phyloP scores from a whole-genome alignment of 2,113 vertebrate species.

The Otocyon megalotis region DNA sequence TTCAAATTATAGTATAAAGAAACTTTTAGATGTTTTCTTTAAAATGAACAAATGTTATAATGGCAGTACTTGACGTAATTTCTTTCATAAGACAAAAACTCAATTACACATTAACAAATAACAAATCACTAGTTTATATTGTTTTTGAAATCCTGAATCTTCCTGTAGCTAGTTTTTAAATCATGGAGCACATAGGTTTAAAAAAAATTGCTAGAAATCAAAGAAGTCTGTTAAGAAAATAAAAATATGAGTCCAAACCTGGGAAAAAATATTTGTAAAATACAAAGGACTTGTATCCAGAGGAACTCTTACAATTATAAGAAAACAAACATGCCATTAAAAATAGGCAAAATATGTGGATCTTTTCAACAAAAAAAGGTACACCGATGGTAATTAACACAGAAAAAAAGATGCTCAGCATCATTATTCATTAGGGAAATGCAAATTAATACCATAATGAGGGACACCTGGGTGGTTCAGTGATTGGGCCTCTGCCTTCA shows the following conservation, averaged over 20 bases:
- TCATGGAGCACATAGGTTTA: neutral
- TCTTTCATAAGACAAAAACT: neutral
- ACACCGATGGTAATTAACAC: neutral
- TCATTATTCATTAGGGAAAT: neutral
- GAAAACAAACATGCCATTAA: neutral
- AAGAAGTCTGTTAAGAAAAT: conserved; percentile 19
- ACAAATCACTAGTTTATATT: neutral
- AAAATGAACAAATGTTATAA: neutral
- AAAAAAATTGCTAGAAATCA: neutral
- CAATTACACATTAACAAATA: neutral
- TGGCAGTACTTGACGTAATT: neutral
- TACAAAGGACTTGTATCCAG: neutral
- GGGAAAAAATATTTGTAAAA: neutral
- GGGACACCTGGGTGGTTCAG: too few species aligned
- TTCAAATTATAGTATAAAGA: neutral
- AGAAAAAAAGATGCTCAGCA: neutral
- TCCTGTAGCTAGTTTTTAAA: conserved; percentile 21
- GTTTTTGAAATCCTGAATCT: neutral
- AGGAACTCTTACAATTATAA: neutral
- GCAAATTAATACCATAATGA: neutral
- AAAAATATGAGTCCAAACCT: neutral
- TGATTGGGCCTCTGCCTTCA: too few species aligned
- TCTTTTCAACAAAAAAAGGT: neutral
- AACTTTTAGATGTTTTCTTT: neutral
- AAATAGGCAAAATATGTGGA: neutral